phyloP scores from a whole-genome alignment of 2,113 vertebrate species.

The Chionodraco myersi region DNA sequence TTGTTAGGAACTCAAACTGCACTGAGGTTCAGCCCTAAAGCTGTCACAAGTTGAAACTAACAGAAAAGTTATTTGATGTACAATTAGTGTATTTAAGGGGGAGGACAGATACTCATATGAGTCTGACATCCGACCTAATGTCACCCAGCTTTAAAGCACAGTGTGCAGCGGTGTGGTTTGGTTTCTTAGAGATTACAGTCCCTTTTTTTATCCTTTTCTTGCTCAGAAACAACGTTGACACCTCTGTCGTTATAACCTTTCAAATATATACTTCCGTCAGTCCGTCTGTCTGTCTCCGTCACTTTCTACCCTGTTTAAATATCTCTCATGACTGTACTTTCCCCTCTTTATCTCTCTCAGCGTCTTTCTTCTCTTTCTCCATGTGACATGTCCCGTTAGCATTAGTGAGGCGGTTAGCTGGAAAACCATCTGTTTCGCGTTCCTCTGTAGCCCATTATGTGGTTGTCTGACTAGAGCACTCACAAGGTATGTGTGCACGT shows the following conservation, averaged over 20 bases:
- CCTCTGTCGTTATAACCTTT: constrained; percentile 14
- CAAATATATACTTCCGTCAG: neutral
- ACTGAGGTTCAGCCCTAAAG: neutral
- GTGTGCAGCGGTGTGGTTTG: neutral
- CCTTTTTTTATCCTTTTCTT: neutral
- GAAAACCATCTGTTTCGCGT: constrained; percentile 71
- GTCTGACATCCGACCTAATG: neutral
- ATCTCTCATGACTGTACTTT: constrained; percentile 13
- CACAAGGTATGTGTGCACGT: constrained; percentile 29
- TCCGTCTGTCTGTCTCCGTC: neutral
- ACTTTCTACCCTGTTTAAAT: constrained; percentile 31
- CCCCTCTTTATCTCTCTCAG: constrained; percentile 38
- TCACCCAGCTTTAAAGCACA: neutral
- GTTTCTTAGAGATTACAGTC: constrained; percentile 3
- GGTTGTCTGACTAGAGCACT: constrained; percentile 60
- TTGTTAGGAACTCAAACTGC: neutral
- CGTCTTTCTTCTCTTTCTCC: constrained; percentile 20
- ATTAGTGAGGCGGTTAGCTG: constrained; percentile 69
- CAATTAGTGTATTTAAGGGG: neutral
- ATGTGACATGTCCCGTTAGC: constrained; percentile 70
- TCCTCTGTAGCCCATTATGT: constrained; percentile 72
- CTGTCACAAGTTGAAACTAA: neutral
- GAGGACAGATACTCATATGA: constrained; percentile 2
- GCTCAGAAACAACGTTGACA: neutral
- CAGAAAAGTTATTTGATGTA: neutral